Percentiles rank a stretch among this genome's conserved stretches.
phyloP scores from a whole-genome alignment of 1,140 invertebrate genomes.

The Drosophila sulfurigaster region DNA sequence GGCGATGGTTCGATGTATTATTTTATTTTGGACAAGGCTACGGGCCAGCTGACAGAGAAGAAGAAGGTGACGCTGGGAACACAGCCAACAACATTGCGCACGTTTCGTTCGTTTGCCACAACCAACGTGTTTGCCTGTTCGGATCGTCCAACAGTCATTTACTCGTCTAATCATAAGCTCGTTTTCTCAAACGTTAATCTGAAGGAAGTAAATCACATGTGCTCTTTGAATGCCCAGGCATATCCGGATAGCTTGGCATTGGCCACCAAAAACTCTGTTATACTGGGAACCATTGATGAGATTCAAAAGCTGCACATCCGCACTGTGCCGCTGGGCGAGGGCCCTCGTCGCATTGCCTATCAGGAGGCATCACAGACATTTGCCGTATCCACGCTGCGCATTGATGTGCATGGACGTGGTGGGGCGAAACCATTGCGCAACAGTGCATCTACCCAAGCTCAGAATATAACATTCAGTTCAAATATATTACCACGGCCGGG shows the following conservation, averaged over 20 bases:
- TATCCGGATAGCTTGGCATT: conserved; percentile 98
- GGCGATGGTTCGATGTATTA: conserved; percentile 99
- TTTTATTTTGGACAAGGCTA: conserved; percentile 92
- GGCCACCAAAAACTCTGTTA: conserved; percentile 96
- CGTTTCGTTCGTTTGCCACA: conserved; percentile 95
- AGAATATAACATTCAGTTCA: conserved; percentile 86
- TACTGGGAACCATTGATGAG: conserved; percentile 99
- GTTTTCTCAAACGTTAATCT: conserved; percentile 99
- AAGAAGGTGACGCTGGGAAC: conserved; percentile 98
- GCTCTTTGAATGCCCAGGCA: conserved; percentile 96
- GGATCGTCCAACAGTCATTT: conserved; percentile 99
- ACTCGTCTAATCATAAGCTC: conserved; percentile 99
- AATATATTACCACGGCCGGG: conserved; percentile 85
- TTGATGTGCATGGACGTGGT: conserved; percentile 92
- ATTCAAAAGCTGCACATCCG: conserved; percentile 99
- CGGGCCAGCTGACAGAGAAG: conserved; percentile 91
- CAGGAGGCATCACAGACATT: conserved; percentile 98
- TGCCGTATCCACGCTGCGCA: conserved; percentile 95
- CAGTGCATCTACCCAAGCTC: conserved; percentile 92
- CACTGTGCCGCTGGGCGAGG: conserved; percentile 97
- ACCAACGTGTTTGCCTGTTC: conserved; percentile 99
- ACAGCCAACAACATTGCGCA: conserved; percentile 96
- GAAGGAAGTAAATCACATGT: conserved; percentile 99
- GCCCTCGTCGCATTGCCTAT: conserved; percentile 96
- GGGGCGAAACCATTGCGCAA: conserved; percentile 89